Evolutionary conservation across 2,113 vertebrate species (phyloP).

Genomic region (Aldabrachelys gigantea): DNA sequence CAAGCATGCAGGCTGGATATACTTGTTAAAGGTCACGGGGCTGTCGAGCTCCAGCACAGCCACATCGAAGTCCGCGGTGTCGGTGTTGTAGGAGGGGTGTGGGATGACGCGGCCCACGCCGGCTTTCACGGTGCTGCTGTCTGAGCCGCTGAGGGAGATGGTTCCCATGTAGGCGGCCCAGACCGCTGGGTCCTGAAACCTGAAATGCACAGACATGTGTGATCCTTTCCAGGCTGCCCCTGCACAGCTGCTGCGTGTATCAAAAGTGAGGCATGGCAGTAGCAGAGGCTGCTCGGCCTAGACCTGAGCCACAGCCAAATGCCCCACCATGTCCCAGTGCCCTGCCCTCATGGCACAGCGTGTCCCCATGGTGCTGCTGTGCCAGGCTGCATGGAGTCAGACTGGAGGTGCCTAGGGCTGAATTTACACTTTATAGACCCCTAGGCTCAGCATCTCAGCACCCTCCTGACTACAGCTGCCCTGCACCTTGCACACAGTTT

Average conservation of each 20-base stretch:
- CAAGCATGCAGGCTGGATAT: slow-evolving; percentile 91
- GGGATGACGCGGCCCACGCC: slow-evolving; percentile 83
- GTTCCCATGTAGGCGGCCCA: slow-evolving; percentile 90
- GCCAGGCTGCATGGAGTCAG: background rate
- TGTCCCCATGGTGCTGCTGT: rapidly evolving
- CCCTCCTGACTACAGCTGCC: too few species aligned
- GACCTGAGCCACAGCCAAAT: background rate
- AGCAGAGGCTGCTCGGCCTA: background rate
- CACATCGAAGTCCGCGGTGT: slow-evolving; percentile 88
- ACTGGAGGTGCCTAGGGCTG: too few species aligned
- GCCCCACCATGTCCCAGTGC: background rate
- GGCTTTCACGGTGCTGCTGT: slow-evolving; percentile 66
- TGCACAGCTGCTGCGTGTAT: rapidly evolving
- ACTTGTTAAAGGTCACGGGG: slow-evolving; percentile 81
- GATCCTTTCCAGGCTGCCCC: rapidly evolving
- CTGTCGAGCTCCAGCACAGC: slow-evolving; percentile 87
- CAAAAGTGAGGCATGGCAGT: background rate
- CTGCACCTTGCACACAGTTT: too few species aligned
- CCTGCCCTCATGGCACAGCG: background rate
- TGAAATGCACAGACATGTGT: background rate
- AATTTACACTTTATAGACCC: too few species aligned
- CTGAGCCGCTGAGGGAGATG: slow-evolving; percentile 76
- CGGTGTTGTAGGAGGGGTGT: slow-evolving; percentile 84
- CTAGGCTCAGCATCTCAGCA: too few species aligned
- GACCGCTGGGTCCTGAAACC: slow-evolving; percentile 77